Conservation (phyloP, 2,888 invertebrate genomes). For the Ophonus ardosiacus region DNA sequence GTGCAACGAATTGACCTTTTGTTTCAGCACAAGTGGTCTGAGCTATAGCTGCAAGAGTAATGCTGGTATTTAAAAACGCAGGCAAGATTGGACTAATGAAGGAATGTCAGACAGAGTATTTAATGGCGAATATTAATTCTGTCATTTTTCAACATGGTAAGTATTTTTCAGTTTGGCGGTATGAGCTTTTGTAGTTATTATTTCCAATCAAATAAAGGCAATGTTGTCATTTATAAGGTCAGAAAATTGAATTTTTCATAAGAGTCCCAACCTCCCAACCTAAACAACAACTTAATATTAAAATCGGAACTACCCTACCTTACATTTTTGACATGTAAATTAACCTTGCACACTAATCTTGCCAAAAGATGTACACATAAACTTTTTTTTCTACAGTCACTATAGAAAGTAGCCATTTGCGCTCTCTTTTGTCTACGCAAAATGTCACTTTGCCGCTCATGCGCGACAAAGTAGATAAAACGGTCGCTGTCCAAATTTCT, state of each 20-base stretch:
- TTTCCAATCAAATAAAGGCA: not conserved
- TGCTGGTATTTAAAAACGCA: slow-evolving; percentile 16
- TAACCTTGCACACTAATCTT: not conserved
- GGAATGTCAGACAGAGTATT: slow-evolving; percentile 5
- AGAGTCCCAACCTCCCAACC: no score
- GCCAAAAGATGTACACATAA: slow-evolving; percentile 2
- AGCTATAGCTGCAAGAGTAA: not conserved
- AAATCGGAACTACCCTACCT: no score
- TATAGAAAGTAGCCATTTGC: no score
- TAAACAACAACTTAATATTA: no score
- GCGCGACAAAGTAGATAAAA: no score
- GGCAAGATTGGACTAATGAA: slow-evolving; percentile 22
- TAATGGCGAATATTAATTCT: slow-evolving; percentile 41
- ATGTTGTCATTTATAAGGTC: no score
- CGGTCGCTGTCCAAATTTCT: no score
- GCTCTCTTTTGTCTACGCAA: no score
- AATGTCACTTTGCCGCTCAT: no score
- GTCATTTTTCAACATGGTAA: slow-evolving; percentile 1
- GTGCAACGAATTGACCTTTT: slow-evolving; percentile 39
- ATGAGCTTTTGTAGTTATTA: slow-evolving; percentile 1
- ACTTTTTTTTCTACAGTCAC: no score
- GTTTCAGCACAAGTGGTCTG: slow-evolving; percentile 2
- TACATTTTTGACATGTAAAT: slow-evolving; percentile 12
- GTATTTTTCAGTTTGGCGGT: slow-evolving; percentile 4
- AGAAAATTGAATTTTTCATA: no score